These are phyloP conservation scores for Polyommatus icarus DNA, from an alignment of 2,888 invertebrate genomes.

Conservation along the genomic window DNA sequence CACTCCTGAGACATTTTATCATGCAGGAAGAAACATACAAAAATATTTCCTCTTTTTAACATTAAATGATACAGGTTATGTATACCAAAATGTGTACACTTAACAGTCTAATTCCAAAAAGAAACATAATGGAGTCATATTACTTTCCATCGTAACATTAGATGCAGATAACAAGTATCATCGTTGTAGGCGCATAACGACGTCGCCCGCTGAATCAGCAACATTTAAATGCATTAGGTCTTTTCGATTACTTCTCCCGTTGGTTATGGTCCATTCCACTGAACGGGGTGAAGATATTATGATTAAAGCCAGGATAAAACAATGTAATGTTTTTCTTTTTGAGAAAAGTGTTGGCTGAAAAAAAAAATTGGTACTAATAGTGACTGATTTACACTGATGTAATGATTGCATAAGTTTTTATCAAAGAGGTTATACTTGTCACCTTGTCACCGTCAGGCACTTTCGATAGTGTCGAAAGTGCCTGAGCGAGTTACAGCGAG, in stretches of 20 bases:
- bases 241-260: constrained; percentile 52
- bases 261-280: constrained; percentile 45
- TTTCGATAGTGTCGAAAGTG: too few species aligned
- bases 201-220: constrained; percentile 32
- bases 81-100: not conserved
- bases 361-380: too few species aligned
- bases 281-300: constrained; percentile 32
- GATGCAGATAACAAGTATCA: constrained; percentile 20
- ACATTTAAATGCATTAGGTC: constrained; percentile 58
- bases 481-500: too few species aligned
- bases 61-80: not conserved
- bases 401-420: too few species aligned
- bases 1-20: not conserved
- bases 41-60: not conserved
- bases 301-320: constrained; percentile 20
- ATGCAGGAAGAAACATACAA: not conserved
- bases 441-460: too few species aligned
- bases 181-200: constrained; percentile 9
- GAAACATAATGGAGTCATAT: not conserved
- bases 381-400: too few species aligned
- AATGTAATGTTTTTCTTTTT: not conserved
- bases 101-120: not conserved
- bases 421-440: too few species aligned
- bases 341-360: not conserved
- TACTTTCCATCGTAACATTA: constrained; percentile 2